Conservation (phyloP, 2,888 invertebrate species). For the Isotomurus palustris region DNA sequence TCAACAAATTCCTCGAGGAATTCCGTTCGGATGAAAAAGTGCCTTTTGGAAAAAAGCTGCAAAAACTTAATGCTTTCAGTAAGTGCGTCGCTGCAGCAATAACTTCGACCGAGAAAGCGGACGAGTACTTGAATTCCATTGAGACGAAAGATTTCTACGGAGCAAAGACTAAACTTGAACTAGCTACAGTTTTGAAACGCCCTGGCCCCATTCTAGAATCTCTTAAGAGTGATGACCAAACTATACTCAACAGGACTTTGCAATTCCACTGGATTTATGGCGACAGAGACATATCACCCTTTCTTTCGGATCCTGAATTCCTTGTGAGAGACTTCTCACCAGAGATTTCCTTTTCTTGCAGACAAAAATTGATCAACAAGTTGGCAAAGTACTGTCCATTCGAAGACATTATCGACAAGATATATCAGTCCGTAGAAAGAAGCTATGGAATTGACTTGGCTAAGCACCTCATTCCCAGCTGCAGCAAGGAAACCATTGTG, state of each 20-base stretch:
- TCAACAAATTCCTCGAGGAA: not conserved
- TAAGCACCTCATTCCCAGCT: constrained; percentile 24
- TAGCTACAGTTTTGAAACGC: constrained; percentile 27
- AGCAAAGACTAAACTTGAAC: constrained; percentile 21
- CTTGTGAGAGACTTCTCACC: constrained; percentile 30
- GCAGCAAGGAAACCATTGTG: constrained; percentile 25
- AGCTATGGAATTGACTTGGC: constrained; percentile 33
- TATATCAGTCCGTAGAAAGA: constrained; percentile 26
- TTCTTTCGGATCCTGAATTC: constrained; percentile 24
- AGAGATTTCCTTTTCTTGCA: constrained; percentile 27
- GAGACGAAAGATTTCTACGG: constrained; percentile 23
- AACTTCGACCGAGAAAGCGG: constrained; percentile 1
- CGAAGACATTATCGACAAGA: constrained; percentile 22
- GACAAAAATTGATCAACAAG: constrained; percentile 29
- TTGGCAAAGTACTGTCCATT: constrained; percentile 22
- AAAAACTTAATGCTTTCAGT: constrained; percentile 24
- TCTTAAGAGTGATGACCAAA: constrained; percentile 24
- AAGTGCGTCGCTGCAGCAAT: not conserved
- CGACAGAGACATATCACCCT: constrained; percentile 12
- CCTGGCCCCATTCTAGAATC: constrained; percentile 26
- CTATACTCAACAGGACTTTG: constrained; percentile 26
- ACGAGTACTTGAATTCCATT: constrained; percentile 14
- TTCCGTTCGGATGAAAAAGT: constrained; percentile 9
- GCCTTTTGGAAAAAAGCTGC: constrained; percentile 25
- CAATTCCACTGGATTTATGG: constrained; percentile 35